Base-by-base conservation (phyloP, 1,140 invertebrate genomes). In the Zophobas atratus region DNA sequence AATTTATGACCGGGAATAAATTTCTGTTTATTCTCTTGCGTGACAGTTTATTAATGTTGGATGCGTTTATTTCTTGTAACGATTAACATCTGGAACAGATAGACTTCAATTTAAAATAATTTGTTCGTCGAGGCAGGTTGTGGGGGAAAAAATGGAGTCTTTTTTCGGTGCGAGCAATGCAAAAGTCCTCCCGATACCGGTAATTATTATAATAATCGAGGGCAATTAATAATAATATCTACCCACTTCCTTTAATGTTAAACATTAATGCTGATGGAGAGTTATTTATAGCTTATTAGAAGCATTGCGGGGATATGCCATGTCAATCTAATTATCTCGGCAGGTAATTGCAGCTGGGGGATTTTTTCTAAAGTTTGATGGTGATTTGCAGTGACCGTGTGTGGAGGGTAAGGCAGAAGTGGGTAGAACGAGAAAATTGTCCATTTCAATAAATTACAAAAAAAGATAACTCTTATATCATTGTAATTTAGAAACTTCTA, bases 231-330 rank as follows among this genome's bases (percentile, higher is more conserved):
- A 67, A 67, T 67, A 67, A 67, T 67, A 67, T 67, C 60, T 43
- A 67, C 60, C 60, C 60, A 67, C 60, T 67, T 67, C 60, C 60
- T 67, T 32, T 43, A 67, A 43, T 67, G 60, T 43, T 63, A 63
- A 43, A 41, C 60, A 67, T 67, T 67, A 67, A 67, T 67, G 35
- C 35, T 38, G 57, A 63, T 63, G 57, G 20, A 34, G 39, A 38
- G 60, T 67, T 67, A 67, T 67, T 67, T 67, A 67, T 67, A 67
- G 60, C 60, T 67, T 67, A 67, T 67, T 67, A 43, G 60, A 67
- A 43, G 38, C 39, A 20, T 43, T 41, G 20, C 60, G 39, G 60
- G 60, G 20, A 33, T n/a, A 6, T 6, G n/a, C 49, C 20, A 6
- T 63, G 57, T 67, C 60, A n/a, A 6, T 39, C 39, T 67, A 67